Conservation (phyloP, 2,113 vertebrate genomes). For the Mus pahari region DNA sequence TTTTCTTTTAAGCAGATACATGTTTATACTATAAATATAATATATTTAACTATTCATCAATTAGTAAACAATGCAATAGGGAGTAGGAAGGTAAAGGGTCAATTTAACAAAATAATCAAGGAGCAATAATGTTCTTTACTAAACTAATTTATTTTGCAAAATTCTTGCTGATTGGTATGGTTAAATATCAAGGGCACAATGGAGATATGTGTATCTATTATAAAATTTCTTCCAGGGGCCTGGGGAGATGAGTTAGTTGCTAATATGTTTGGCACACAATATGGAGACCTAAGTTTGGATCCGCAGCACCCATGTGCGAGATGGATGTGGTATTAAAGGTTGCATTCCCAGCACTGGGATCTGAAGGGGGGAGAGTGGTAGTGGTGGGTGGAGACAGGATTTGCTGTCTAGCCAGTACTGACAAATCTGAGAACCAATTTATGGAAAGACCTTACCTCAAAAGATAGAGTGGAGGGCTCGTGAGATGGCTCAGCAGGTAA, state of each 20-base stretch:
- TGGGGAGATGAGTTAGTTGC: not conserved
- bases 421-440: not conserved
- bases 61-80: not conserved
- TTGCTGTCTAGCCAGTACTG: not conserved
- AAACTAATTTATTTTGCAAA: not conserved
- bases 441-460: not conserved
- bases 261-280: not conserved
- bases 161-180: not conserved
- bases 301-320: not conserved
- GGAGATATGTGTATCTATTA: not conserved
- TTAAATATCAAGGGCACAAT: constrained; percentile 35
- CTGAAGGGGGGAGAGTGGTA: no score
- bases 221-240: not conserved
- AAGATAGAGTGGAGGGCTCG: not conserved
- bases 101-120: constrained; percentile 44
- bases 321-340: not conserved
- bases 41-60: constrained; percentile 27
- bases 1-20: constrained; percentile 23
- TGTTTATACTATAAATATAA: not conserved
- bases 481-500: not conserved
- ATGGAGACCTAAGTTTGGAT: not conserved
- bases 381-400: not conserved
- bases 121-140: not conserved
- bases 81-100: constrained; percentile 16
- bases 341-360: not conserved